A percentile compares a stretch with the other conserved stretches of the same genome.
phyloP scores from a whole-genome alignment of 1,140 invertebrate genomes.

The Dinoponera quadriceps region DNA sequence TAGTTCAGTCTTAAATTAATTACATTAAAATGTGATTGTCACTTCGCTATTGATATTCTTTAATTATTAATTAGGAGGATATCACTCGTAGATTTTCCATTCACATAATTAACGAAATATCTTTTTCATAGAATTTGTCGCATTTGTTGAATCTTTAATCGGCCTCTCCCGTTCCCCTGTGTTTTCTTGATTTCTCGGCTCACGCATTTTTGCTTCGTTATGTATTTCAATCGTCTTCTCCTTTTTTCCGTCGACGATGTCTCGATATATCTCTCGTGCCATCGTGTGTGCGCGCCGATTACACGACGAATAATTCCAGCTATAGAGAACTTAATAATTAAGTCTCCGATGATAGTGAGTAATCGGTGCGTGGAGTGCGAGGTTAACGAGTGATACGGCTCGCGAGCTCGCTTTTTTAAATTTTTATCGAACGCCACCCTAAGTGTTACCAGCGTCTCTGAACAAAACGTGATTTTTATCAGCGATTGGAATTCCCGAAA shows the following conservation, averaged over 20 bases:
- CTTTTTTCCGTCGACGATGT: neutral
- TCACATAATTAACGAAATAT: neutral
- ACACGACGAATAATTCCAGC: slow-evolving; percentile 21
- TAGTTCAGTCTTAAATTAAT: neutral
- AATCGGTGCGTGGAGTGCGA: neutral
- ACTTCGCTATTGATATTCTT: neutral
- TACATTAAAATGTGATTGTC: too few species aligned
- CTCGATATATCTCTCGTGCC: neutral
- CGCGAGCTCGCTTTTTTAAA: neutral
- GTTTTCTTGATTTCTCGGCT: neutral
- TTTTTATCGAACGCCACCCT: slow-evolving; percentile 17
- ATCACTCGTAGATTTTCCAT: neutral
- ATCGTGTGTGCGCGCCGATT: neutral
- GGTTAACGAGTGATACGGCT: slow-evolving; percentile 43
- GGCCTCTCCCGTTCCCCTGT: neutral
- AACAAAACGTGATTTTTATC: slow-evolving; percentile 16
- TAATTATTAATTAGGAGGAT: too few species aligned
- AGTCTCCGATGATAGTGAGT: slow-evolving; percentile 27
- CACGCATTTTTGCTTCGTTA: neutral
- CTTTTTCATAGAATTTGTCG: neutral
- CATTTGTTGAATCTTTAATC: neutral
- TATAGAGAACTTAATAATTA: slow-evolving; percentile 24
- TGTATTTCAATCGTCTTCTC: neutral
- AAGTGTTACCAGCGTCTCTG: slow-evolving; percentile 8
- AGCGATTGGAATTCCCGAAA: slow-evolving; percentile 8